These are phyloP conservation scores for Crocallis elinguaria DNA, from an alignment of 2,888 invertebrate species.

Conservation along the genomic window DNA sequence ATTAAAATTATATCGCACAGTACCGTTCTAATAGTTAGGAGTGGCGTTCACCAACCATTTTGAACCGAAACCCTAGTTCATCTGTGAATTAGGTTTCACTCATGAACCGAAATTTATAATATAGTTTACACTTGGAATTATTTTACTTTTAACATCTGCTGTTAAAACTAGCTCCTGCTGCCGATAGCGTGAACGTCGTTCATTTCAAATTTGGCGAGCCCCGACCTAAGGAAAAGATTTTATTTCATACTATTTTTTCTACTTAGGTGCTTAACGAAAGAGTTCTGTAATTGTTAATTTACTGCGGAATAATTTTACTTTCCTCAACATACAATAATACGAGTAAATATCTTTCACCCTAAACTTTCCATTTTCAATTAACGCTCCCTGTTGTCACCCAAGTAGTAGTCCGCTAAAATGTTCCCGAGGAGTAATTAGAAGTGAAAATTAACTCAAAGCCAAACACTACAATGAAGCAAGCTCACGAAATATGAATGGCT, in stretches of 20 bases:
- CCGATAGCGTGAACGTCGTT: background rate
- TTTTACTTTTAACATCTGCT: too few relatives aligned
- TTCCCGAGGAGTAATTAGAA: constrained; percentile 16
- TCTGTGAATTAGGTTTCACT: too few relatives aligned
- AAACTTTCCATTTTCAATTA: constrained; percentile 13
- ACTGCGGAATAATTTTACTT: background rate
- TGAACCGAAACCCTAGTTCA: too few relatives aligned
- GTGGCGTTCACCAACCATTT: too few relatives aligned
- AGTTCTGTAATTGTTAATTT: background rate
- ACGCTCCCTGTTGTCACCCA: constrained; percentile 16
- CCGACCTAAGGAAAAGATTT: too few relatives aligned
- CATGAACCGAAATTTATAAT: too few relatives aligned
- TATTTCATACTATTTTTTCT: too few relatives aligned
- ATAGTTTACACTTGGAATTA: too few relatives aligned
- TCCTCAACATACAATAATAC: background rate
- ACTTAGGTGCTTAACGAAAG: background rate
- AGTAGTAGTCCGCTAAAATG: constrained; percentile 4
- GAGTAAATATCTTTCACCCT: background rate
- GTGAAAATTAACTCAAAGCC: constrained; percentile 12
- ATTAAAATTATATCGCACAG: too few relatives aligned
- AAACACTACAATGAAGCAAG: constrained; percentile 9
- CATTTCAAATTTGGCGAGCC: too few relatives aligned
- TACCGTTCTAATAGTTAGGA: too few relatives aligned
- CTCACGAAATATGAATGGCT: constrained; percentile 20
- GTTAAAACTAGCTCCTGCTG: too few relatives aligned